A percentile compares a stretch with the other conserved stretches of the same genome.
Evolutionary conservation across 2,888 invertebrate genomes (phyloP).

Genomic region (Synanthedon formicaeformis): DNA sequence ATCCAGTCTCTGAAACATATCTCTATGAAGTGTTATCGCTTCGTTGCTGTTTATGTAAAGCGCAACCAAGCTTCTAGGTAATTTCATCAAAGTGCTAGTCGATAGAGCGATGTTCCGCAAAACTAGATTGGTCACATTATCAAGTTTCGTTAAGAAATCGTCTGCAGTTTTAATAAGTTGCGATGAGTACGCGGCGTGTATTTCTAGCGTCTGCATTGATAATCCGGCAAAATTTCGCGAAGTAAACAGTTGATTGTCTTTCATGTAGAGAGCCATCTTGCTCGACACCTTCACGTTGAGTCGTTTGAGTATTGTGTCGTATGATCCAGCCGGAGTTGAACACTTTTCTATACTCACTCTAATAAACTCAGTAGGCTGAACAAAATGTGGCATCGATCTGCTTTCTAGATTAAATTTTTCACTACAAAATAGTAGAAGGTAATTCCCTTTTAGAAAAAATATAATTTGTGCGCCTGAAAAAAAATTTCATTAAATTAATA

Average conservation of each 20-base stretch:
- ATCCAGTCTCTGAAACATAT: neutral
- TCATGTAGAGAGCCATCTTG: neutral
- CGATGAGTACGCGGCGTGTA: neutral
- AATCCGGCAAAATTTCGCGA: neutral
- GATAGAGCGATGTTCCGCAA: neutral
- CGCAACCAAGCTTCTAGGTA: neutral
- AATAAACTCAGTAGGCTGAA: neutral
- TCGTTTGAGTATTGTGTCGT: neutral
- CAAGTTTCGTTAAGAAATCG: neutral
- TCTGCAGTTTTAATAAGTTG: neutral
- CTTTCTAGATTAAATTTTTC: neutral
- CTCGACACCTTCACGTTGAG: neutral
- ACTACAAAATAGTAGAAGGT: neutral
- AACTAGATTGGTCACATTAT: neutral
- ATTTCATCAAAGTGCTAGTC: neutral
- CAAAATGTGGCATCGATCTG: neutral
- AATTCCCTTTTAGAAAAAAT: neutral
- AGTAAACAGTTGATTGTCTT: neutral
- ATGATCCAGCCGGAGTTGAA: neutral
- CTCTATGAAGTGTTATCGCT: neutral
- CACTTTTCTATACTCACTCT: neutral
- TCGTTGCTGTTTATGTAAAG: neutral
- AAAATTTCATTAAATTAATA: neutral
- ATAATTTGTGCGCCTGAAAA: neutral
- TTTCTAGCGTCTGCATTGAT: neutral